These are phyloP conservation scores for Eremobia ochroleuca DNA, from an alignment of 2,888 invertebrate genomes.

Conservation along the genomic window DNA sequence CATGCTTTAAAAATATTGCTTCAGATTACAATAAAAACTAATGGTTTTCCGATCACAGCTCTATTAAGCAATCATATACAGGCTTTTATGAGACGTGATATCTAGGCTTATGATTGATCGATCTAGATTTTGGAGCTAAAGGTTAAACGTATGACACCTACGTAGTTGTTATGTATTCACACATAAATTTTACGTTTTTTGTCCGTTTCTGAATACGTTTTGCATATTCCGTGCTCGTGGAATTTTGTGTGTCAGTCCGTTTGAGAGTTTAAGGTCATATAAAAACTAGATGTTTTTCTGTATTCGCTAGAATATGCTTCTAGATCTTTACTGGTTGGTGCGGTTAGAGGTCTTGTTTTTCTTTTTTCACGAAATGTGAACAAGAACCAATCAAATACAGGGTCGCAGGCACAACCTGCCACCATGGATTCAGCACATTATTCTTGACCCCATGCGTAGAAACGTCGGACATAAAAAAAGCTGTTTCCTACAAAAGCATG, in stretches of 20 bases:
- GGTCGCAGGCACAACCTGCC: too few species aligned
- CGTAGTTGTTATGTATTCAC: slow-evolving; percentile 38
- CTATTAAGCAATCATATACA: slow-evolving; percentile 71
- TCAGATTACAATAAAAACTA: slow-evolving; percentile 65
- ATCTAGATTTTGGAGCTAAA: slow-evolving; percentile 66
- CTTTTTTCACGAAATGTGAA: not conserved
- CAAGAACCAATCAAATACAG: not conserved
- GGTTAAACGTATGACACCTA: slow-evolving; percentile 57
- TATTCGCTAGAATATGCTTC: not conserved
- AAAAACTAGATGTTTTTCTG: slow-evolving; percentile 6
- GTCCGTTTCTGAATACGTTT: slow-evolving; percentile 24
- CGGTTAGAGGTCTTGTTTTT: not conserved
- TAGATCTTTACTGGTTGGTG: not conserved
- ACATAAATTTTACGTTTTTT: slow-evolving; percentile 51
- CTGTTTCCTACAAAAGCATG: too few species aligned
- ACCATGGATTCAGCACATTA: not conserved
- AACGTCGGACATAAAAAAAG: too few species aligned
- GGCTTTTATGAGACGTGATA: slow-evolving; percentile 67
- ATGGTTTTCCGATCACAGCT: slow-evolving; percentile 49
- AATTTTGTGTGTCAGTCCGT: slow-evolving; percentile 39
- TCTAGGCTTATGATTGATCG: slow-evolving; percentile 68
- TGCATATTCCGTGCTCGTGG: slow-evolving; percentile 46
- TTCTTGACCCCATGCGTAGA: not conserved
- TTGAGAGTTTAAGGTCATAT: slow-evolving; percentile 31
- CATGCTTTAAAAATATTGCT: slow-evolving; percentile 40